These are phyloP conservation scores for Spilarctia lutea DNA, from an alignment of 2,888 invertebrate genomes.

Conservation along the genomic window DNA sequence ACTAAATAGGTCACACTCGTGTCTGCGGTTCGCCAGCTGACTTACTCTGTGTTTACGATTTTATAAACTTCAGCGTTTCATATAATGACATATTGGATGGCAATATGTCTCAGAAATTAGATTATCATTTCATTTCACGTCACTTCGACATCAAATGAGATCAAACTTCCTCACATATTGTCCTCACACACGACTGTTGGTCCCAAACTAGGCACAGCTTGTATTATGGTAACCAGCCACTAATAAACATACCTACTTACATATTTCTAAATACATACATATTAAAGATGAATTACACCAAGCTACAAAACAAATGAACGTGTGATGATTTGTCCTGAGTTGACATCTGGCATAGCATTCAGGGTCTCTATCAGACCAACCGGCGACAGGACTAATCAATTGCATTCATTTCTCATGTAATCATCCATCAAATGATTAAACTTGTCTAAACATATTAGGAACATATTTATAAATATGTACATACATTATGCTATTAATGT, in stretches of 20 bases:
- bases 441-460: background rate
- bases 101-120: background rate
- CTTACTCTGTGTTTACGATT: constrained; percentile 54
- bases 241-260: no score
- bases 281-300: no score
- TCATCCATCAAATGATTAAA: background rate
- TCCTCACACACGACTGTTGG: no score
- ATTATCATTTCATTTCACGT: background rate
- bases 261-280: no score
- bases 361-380: no score
- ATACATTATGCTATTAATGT: background rate
- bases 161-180: no score
- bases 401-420: background rate
- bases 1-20: constrained; percentile 59
- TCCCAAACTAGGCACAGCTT: no score
- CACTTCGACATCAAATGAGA: background rate
- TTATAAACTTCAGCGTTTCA: constrained; percentile 36
- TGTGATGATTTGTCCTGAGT: no score
- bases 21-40: constrained; percentile 64
- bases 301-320: no score
- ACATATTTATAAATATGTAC: background rate
- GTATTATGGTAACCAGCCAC: no score
- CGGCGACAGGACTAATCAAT: no score
- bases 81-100: constrained; percentile 10
- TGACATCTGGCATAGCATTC: no score